These are phyloP conservation scores for Pyrocoelia pectoralis DNA, from an alignment of 2,888 invertebrate genomes.

Conservation along the genomic window DNA sequence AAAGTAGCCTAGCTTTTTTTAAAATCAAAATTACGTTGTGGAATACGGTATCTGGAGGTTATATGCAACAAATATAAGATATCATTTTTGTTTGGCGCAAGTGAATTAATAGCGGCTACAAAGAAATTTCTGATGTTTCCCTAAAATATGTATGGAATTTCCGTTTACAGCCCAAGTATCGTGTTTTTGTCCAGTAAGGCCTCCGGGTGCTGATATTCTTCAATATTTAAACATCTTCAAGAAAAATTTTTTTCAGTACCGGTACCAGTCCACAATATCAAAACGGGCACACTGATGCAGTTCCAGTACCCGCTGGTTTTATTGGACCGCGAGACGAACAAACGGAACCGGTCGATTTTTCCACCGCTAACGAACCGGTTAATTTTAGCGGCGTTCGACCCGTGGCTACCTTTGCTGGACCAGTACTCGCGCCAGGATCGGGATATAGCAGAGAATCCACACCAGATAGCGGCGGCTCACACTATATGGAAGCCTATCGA, in stretches of 20 bases:
- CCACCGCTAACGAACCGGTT: conserved; percentile 70
- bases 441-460: conserved; percentile 87
- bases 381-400: conserved; percentile 69
- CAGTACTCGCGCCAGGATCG: conserved; percentile 67
- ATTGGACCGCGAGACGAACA: conserved; percentile 69
- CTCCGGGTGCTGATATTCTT: conserved; percentile 15
- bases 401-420: conserved; percentile 57
- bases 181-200: conserved; percentile 13
- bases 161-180: conserved; percentile 1
- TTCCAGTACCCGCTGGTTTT: conserved; percentile 63
- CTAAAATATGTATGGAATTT: neutral
- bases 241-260: conserved; percentile 55
- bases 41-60: no score
- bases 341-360: conserved; percentile 77
- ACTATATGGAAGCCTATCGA: conserved; percentile 87
- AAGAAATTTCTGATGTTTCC: neutral
- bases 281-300: conserved; percentile 60
- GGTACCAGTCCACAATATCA: conserved; percentile 69
- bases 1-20: neutral
- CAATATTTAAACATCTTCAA: conserved; percentile 21
- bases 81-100: no score
- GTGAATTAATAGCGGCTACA: no score
- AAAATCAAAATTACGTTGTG: neutral
- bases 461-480: conserved; percentile 88
- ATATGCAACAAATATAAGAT: no score